Evolutionary conservation across 2,113 vertebrate species (phyloP), one percentile per base, ranked within the genome.

Genomic region (Pluvialis apricaria): DNA sequence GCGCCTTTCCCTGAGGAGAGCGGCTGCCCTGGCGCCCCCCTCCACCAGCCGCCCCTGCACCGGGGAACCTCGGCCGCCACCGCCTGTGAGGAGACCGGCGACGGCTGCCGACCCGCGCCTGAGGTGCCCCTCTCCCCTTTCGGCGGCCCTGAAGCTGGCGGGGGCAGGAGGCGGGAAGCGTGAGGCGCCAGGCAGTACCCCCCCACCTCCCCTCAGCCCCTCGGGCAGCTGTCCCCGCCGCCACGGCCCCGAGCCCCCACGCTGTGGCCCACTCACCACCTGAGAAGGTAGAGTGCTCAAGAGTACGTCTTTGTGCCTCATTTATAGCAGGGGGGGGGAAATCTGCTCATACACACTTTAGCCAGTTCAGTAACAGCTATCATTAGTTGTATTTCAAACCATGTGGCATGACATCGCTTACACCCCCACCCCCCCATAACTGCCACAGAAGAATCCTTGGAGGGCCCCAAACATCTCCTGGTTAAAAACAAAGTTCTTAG

Each of bases 11-110:
- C 38, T 36, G 25, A 44, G 32, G 45, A 16, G 10, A 38, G 64
- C 32, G 3, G 10, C 47, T 5, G 15, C 57, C 55, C 5, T 21
- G 29, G 70, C 19, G 16, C 26, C 49, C 47, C 47, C 42, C 42
- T 44, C 42, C 42, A 44, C n/a, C n/a, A 36, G 11, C 19, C 34
- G 19, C 9, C 45, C 58, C n/a, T 3, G 26, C 34, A 7, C 10
- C 15, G 5, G 44, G 25, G 18, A 21, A 7, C 8, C 19, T 13
- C 13, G 9, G 32, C 18, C 18, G 10, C 26, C 57, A 10, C 26
- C n/a, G 20, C 9, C 36, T 36, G 22, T 6, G 6, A 26, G 21
- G 12, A 17, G 28, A 7, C 6, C 2, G 7, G 9, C 15, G 1
- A 6, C 5, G 4, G 20, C 3, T 11, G 3, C 19, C 13, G 20